Evolutionary conservation across 2,888 invertebrate species (phyloP), one percentile per base, ranked within the genome.

Genomic region (Branchinecta sandiegonensis): DNA sequence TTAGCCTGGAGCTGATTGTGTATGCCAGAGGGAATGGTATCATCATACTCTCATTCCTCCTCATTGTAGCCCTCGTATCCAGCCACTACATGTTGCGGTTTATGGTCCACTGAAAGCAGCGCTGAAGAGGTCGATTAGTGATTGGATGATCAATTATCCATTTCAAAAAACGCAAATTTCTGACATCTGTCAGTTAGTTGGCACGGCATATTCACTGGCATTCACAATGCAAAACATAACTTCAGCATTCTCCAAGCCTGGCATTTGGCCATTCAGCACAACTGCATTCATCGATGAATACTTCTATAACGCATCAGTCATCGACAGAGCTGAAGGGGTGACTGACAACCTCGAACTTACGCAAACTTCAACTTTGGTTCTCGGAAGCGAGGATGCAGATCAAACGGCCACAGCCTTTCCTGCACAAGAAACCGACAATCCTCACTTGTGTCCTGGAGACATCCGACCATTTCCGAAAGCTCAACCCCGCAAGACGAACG

Each of bases 51-150:
- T 76, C 77, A 13, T 73, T 79, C 67, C 77, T 47, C 76, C 77
- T 47, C 77, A 79, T 72, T 76, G 75, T 68, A 75, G 74, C 56
- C 76, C 77, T 70, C 77, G 76, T 71, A 69, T 78, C 48, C 78
- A 79, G 70, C 78, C 77, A 12, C 72, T 76, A 65, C 74, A 75
- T 71, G 67, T 73, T 68, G 69, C 73, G 23, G 70, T 75, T 14
- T 76, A 72, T 70, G 74, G 72, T 11, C 74, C 74, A 5, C 74
- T 76, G 50, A 74, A 75, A 70, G 71, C 71, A 46, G 72, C 69
- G 70, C 74, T 74, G 71, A 76, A 70, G 74, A 74, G 70, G 71
- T 72, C 70, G 47, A 72, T 75, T 37, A 76, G 77, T 71, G 72
- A 73, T 13, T 3, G 77, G 76, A 23, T 23, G 23, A 23, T 3